Percentiles rank a stretch among this genome's conserved stretches.
Conservation (phyloP, 2,113 vertebrate species). For the Campylomormyrus tamandua region DNA sequence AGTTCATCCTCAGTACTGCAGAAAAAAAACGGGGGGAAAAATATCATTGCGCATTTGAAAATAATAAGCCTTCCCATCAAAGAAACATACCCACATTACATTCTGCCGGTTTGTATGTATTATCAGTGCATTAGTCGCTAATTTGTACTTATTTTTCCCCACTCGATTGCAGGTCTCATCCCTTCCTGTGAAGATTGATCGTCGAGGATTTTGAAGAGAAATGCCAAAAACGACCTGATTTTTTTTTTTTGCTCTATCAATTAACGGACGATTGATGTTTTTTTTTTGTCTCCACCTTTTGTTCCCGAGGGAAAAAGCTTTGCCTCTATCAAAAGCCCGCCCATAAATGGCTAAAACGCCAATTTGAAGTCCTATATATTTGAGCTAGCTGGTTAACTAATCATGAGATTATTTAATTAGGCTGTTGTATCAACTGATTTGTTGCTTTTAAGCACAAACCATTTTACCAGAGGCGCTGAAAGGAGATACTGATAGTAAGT, state of each 20-base stretch:
- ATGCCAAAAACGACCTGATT: constrained; percentile 36
- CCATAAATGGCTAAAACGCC: constrained; percentile 45
- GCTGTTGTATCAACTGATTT: constrained; percentile 56
- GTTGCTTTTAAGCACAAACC: constrained; percentile 66
- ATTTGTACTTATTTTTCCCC: constrained; percentile 43
- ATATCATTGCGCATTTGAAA: constrained; percentile 18
- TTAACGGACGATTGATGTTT: constrained; percentile 70
- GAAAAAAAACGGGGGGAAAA: background rate
- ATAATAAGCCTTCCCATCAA: constrained; percentile 5
- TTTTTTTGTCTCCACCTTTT: constrained; percentile 58
- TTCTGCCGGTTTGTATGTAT: background rate
- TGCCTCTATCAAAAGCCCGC: constrained; percentile 64
- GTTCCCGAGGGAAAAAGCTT: constrained; percentile 64
- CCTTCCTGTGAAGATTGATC: constrained; percentile 55
- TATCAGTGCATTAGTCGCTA: constrained; percentile 26
- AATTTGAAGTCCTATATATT: constrained; percentile 52
- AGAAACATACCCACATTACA: constrained; percentile 1
- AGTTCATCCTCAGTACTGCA: constrained; percentile 8
- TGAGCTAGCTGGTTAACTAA: constrained; percentile 13
- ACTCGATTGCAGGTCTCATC: constrained; percentile 61
- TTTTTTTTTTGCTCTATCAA: constrained; percentile 56
- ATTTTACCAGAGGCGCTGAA: constrained; percentile 72
- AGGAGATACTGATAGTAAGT: constrained; percentile 92
- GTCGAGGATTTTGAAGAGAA: constrained; percentile 64
- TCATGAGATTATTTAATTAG: constrained; percentile 42